These are phyloP conservation scores for Grantiella picta DNA, from an alignment of 2,113 vertebrate genomes.

Conservation along the genomic window DNA sequence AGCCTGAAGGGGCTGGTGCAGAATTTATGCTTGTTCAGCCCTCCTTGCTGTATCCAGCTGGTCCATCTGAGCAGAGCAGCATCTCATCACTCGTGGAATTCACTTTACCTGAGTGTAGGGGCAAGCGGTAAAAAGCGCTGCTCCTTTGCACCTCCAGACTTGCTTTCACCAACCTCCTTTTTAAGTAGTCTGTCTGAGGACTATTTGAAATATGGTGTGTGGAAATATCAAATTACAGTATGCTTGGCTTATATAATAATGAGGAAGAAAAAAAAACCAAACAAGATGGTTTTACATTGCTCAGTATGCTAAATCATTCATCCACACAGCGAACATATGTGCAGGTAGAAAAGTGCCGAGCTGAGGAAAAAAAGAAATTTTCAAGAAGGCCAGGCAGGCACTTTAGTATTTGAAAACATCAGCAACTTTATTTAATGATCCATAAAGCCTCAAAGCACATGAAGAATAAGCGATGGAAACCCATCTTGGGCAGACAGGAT, in stretches of 20 bases:
- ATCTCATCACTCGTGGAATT: not conserved
- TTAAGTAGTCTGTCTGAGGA: not conserved
- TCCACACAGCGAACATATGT: not conserved
- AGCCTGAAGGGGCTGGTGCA: not conserved
- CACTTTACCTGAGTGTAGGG: not conserved
- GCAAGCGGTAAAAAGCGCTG: not conserved
- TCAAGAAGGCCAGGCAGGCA: slow-evolving; percentile 29
- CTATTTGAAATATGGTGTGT: not conserved
- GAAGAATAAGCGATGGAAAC: not conserved
- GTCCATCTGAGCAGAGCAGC: not conserved
- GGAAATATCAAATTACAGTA: not conserved
- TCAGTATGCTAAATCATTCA: not conserved
- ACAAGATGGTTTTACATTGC: not conserved
- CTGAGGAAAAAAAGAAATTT: not conserved
- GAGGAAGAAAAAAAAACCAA: not conserved
- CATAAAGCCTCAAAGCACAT: not conserved
- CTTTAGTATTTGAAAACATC: slow-evolving; percentile 24
- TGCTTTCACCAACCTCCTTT: not conserved
- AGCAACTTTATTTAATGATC: slow-evolving; percentile 44
- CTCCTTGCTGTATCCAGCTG: not conserved
- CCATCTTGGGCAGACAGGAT: not conserved
- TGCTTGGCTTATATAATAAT: not conserved
- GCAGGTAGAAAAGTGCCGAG: slow-evolving; percentile 21
- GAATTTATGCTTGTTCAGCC: not conserved
- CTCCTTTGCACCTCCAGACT: not conserved